Evolutionary conservation across 2,888 invertebrate species (phyloP).

Genomic region (Amiota minor): DNA sequence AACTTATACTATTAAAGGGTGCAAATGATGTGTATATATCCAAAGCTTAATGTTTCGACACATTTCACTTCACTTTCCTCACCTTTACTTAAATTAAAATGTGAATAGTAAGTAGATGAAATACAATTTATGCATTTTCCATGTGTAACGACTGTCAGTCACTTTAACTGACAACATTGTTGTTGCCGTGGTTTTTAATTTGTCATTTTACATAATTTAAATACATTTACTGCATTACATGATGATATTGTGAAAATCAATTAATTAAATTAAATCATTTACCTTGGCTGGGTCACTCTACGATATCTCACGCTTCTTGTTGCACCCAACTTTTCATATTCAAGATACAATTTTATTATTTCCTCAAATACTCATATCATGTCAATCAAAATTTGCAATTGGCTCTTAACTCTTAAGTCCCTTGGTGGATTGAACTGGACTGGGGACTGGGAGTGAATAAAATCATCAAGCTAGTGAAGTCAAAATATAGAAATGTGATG

Average conservation of each 20-base stretch:
- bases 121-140: neutral
- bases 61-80: no score
- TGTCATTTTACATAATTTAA: conserved; percentile 15
- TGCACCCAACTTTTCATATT: neutral
- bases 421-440: neutral
- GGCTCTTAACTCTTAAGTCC: neutral
- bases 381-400: conserved; percentile 12
- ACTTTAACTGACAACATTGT: neutral
- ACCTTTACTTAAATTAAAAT: no score
- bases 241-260: neutral
- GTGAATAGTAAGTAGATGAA: no score
- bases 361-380: neutral
- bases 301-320: neutral
- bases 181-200: neutral
- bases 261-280: neutral
- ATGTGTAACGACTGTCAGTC: neutral
- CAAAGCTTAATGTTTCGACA: no score
- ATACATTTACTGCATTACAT: neutral
- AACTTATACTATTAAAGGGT: no score
- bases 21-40: no score
- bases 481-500: neutral
- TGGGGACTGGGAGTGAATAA: neutral
- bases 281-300: neutral
- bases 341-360: neutral
- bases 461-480: neutral